These are phyloP conservation scores for Coregonus clupeaformis DNA, from an alignment of 2,113 vertebrate genomes.

Conservation along the genomic window DNA sequence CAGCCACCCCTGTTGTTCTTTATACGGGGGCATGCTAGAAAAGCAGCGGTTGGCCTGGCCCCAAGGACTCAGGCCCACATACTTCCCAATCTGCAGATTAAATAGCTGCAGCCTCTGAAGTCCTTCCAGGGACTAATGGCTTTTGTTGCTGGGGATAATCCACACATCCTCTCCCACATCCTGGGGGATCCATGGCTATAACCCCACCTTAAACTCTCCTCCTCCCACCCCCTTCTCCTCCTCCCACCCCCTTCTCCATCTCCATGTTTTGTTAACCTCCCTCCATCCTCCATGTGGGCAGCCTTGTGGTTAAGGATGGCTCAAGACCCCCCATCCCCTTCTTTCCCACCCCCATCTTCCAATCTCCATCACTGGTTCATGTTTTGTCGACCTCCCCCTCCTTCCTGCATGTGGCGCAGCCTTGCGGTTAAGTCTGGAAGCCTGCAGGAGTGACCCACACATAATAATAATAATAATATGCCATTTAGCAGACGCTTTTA, in stretches of 20 bases:
- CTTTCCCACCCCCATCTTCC: conserved; percentile 44
- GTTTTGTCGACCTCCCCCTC: conserved; percentile 43
- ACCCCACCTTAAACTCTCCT: conserved; percentile 52
- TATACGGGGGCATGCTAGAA: conserved; percentile 66
- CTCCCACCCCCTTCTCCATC: conserved; percentile 21
- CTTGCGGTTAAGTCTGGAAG: conserved; percentile 43
- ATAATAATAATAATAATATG: no score
- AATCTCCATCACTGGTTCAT: conserved; percentile 59
- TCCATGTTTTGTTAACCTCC: conserved; percentile 33
- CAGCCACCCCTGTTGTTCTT: conserved; percentile 51
- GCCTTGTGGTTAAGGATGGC: conserved; percentile 39
- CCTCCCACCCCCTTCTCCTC: conserved; percentile 27
- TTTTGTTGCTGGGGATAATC: conserved; percentile 82
- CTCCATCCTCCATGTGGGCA: conserved; percentile 37
- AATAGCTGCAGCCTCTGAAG: conserved; percentile 78
- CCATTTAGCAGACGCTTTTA: no score
- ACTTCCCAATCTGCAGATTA: conserved; percentile 79
- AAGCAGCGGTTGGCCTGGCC: conserved; percentile 65
- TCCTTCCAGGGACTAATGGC: conserved; percentile 79
- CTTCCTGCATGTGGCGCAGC: conserved; percentile 40
- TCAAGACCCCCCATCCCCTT: no score
- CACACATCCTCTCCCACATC: conserved; percentile 83
- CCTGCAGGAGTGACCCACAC: conserved; percentile 53
- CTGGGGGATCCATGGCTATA: conserved; percentile 67
- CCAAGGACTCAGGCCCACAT: conserved; percentile 73